Evolutionary conservation across 30 jellyfish, hydroid and myxozoan genomes (phyloP).

Genomic region (Chironex yamaguchii): DNA sequence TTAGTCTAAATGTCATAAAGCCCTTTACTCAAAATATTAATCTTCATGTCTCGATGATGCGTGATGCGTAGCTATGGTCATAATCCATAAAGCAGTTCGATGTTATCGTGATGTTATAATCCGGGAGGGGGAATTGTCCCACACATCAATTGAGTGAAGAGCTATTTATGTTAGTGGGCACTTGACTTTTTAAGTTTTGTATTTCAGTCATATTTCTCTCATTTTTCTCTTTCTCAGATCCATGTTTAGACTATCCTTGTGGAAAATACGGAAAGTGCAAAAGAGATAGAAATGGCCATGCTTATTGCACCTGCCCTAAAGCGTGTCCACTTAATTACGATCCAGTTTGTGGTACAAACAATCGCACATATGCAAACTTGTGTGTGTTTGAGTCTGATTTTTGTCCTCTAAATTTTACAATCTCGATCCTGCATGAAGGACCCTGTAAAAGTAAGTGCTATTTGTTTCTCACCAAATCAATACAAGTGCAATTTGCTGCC

Average conservation of each 20-base stretch:
- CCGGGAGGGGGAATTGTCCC: too few relatives aligned
- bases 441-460: not conserved
- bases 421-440: not conserved
- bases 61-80: too few relatives aligned
- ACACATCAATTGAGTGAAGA: too few relatives aligned
- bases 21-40: too few relatives aligned
- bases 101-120: too few relatives aligned
- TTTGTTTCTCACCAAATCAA: too few relatives aligned
- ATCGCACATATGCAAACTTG: not conserved
- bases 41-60: too few relatives aligned
- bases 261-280: not conserved
- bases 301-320: not conserved
- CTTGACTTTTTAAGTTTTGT: not conserved
- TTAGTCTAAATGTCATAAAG: too few relatives aligned
- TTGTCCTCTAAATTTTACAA: not conserved
- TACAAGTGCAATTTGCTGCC: too few relatives aligned
- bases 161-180: too few relatives aligned
- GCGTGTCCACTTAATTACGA: conserved; percentile 1
- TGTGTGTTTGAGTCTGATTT: not conserved
- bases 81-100: too few relatives aligned
- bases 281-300: not conserved
- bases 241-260: not conserved
- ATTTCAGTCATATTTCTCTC: not conserved
- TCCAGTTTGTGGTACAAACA: not conserved
- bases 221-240: not conserved